These are phyloP conservation scores for Desmophyllum pertusum DNA, from an alignment of 92 coral and sea anemone species.

Conservation along the genomic window DNA sequence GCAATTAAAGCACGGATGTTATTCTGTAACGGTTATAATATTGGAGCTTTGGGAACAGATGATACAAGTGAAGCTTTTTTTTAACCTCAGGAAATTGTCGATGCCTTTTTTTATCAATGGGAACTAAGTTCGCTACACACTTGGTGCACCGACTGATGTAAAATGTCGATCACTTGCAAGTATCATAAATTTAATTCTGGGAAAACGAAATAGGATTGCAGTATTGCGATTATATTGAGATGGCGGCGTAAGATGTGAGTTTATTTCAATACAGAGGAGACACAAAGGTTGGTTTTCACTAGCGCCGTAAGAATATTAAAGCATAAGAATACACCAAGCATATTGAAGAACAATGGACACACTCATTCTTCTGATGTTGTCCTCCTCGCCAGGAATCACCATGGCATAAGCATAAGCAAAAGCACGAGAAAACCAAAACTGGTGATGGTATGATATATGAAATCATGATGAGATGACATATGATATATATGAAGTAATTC, in stretches of 20 bases:
- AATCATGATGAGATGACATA: too few relatives aligned
- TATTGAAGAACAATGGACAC: too few relatives aligned
- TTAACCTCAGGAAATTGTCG: not conserved
- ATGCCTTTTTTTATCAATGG: not conserved
- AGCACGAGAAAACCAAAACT: not conserved
- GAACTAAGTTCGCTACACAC: not conserved
- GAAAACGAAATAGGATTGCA: not conserved
- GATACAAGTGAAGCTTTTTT: not conserved
- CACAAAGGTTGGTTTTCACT: not conserved
- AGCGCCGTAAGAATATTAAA: not conserved
- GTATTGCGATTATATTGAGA: not conserved
- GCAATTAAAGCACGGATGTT: not conserved
- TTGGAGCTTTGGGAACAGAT: not conserved
- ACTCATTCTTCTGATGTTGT: not conserved
- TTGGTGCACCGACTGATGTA: not conserved
- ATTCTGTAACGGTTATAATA: not conserved
- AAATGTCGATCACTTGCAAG: not conserved
- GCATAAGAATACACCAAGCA: not conserved
- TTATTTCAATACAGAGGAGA: not conserved
- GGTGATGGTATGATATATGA: too few relatives aligned
- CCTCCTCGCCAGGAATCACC: not conserved
- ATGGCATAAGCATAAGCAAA: not conserved
- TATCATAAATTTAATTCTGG: not conserved
- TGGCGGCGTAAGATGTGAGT: not conserved
- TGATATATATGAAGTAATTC: too few relatives aligned